These are phyloP conservation scores for Mus caroli DNA, from an alignment of 2,797 vertebrate genomes.

Conservation along the genomic window DNA sequence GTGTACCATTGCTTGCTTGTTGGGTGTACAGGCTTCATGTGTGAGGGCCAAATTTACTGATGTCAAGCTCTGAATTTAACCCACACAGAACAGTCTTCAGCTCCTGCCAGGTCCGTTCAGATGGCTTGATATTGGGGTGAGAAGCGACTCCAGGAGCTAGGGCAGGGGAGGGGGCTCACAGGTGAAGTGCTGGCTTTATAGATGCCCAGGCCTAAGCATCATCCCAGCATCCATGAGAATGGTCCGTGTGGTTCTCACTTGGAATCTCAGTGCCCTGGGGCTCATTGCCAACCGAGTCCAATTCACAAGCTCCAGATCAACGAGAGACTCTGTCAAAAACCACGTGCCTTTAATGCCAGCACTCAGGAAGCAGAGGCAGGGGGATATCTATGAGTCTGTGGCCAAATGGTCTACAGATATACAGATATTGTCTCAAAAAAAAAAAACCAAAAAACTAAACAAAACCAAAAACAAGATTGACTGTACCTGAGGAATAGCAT, in stretches of 20 bases:
- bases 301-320: background rate
- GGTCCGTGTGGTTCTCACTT: background rate
- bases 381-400: too few species aligned
- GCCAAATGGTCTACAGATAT: background rate
- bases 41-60: background rate
- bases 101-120: background rate
- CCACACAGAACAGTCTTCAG: background rate
- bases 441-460: background rate
- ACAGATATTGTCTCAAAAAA: background rate
- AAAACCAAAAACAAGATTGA: background rate
- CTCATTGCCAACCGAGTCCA: background rate
- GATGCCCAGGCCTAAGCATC: background rate
- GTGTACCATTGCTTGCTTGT: background rate
- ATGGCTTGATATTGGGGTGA: background rate
- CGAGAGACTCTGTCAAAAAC: background rate
- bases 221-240: background rate
- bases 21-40: background rate
- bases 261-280: background rate
- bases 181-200: background rate
- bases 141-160: background rate
- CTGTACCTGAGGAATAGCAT: background rate
- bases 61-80: background rate
- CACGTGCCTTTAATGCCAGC: background rate
- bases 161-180: background rate
- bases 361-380: background rate